Conservation (phyloP, 2,888 invertebrate species). For the Aphidoletes aphidimyza region DNA sequence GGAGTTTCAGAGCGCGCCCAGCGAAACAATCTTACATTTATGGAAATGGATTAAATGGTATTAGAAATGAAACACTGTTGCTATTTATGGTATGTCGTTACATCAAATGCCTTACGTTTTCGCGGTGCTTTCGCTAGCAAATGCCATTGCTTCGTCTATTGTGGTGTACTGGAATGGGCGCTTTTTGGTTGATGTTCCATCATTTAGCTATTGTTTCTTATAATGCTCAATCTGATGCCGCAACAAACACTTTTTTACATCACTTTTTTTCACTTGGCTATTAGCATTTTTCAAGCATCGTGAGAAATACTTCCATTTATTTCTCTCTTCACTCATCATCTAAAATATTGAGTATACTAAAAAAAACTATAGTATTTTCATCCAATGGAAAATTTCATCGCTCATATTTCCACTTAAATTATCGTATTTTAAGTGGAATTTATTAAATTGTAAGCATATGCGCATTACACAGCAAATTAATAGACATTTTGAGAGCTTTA, state of each 20-base stretch:
- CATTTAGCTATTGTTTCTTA: conserved; percentile 11
- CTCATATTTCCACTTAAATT: conserved; percentile 14
- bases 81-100: conserved; percentile 41
- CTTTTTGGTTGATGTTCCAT: conserved; percentile 13
- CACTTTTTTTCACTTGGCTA: conserved; percentile 15
- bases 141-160: background rate
- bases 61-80: background rate
- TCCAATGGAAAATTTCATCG: background rate
- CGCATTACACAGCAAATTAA: conserved; percentile 51
- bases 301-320: conserved; percentile 12
- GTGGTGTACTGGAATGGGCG: background rate
- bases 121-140: background rate
- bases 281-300: conserved; percentile 38
- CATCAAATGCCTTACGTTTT: background rate
- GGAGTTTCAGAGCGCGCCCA: background rate
- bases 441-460: conserved; percentile 54
- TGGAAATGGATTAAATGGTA: conserved; percentile 33
- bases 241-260: background rate
- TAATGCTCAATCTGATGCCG: too few species aligned
- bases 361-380: background rate
- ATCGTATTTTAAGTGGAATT: conserved; percentile 39
- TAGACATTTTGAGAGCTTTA: background rate
- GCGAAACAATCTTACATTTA: background rate
- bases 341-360: background rate
- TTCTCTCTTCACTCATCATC: background rate